Conservation (phyloP, 2,797 vertebrate species). For the Prunella strophiata region DNA sequence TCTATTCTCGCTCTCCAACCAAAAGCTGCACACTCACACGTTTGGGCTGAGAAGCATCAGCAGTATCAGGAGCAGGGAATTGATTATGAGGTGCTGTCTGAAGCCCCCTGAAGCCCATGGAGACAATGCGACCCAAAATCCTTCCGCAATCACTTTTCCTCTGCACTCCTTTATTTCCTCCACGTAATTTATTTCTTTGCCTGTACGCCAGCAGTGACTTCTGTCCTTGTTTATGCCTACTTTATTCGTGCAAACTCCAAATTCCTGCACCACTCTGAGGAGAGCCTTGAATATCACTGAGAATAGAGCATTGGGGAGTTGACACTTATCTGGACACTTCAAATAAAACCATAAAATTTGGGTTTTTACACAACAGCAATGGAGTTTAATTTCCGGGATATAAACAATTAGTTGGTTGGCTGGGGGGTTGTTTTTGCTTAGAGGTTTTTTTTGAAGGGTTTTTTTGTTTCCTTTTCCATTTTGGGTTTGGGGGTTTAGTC, state of each 20-base stretch:
- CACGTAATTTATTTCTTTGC: not conserved
- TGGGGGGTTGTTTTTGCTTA: rapidly evolving
- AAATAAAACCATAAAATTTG: not conserved
- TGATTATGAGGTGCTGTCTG: not conserved
- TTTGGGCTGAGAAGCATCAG: not conserved
- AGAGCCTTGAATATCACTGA: not conserved
- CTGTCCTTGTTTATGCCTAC: not conserved
- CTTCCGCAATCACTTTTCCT: too few species aligned
- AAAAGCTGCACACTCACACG: not conserved
- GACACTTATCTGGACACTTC: not conserved
- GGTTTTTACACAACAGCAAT: not conserved
- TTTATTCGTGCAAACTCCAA: not conserved
- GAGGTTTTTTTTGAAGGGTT: rapidly evolving
- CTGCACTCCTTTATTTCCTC: too few species aligned
- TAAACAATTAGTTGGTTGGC: not conserved
- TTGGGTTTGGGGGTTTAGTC: not conserved
- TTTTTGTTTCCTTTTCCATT: too few species aligned
- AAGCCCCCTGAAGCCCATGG: not conserved
- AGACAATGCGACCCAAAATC: too few species aligned
- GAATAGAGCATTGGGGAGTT: not conserved
- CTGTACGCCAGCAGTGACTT: not conserved
- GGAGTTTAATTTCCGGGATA: not conserved
- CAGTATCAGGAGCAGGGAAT: not conserved
- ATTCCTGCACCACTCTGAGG: not conserved
- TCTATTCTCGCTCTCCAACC: not conserved